These are phyloP conservation scores for Archivesica marissinica DNA, from an alignment of 1,140 invertebrate genomes.

Conservation along the genomic window DNA sequence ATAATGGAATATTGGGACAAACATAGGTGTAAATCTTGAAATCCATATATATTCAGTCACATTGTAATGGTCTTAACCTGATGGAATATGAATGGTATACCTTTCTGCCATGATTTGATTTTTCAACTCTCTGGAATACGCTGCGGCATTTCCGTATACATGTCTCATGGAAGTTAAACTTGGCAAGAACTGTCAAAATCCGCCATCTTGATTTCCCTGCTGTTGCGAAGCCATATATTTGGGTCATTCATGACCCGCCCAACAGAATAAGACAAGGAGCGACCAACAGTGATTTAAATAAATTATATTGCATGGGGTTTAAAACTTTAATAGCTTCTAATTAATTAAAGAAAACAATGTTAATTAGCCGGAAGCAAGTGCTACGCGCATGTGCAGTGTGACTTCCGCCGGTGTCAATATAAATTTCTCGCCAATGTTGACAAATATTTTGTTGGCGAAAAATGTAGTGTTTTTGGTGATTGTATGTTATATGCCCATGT, in stretches of 20 bases:
- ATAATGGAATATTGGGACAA: neutral
- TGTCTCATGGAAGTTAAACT: conserved; percentile 38
- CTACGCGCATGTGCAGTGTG: neutral
- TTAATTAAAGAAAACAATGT: conserved; percentile 65
- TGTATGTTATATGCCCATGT: too few relatives aligned
- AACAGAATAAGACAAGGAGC: neutral
- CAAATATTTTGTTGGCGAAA: neutral
- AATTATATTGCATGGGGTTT: neutral
- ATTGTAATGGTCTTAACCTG: too few relatives aligned
- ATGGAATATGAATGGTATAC: too few relatives aligned
- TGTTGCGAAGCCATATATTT: conserved; percentile 32
- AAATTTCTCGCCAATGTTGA: neutral
- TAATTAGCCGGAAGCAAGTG: conserved; percentile 58
- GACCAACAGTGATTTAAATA: neutral
- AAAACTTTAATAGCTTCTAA: conserved; percentile 50
- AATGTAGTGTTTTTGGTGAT: too few relatives aligned
- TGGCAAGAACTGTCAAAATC: conserved; percentile 48
- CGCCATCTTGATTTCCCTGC: conserved; percentile 61
- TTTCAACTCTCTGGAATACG: neutral
- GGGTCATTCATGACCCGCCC: neutral
- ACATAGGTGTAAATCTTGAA: neutral
- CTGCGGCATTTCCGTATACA: conserved; percentile 36
- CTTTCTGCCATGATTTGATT: conserved; percentile 55
- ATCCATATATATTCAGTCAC: neutral
- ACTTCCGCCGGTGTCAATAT: neutral